Percentiles rank a stretch among this genome's conserved stretches.
Conservation (phyloP, 2,797 vertebrate species). For the Ctenopoma kingsleyae region DNA sequence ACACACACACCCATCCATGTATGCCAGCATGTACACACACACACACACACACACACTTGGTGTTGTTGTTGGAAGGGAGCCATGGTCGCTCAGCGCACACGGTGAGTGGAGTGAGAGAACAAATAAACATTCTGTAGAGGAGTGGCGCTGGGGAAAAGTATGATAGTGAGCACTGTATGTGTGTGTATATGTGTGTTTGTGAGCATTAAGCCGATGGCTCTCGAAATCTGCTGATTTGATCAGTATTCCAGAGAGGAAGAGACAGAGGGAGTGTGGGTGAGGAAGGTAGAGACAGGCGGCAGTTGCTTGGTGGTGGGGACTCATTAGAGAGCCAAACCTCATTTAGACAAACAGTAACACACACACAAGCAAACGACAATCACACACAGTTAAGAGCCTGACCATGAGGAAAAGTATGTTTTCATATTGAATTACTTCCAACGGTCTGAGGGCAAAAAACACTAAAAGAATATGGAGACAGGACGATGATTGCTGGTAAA, state of each 20-base stretch:
- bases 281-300: slow-evolving; percentile 41
- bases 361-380: slow-evolving; percentile 30
- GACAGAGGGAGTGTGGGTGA: slow-evolving; percentile 53
- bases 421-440: slow-evolving; percentile 68
- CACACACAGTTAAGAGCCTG: slow-evolving; percentile 59
- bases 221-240: slow-evolving; percentile 70
- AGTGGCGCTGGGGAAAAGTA: slow-evolving; percentile 65
- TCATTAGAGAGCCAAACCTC: slow-evolving; percentile 72
- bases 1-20: slow-evolving; percentile 50
- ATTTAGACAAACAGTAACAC: slow-evolving; percentile 64
- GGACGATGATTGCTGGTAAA: slow-evolving; percentile 39
- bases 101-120: slow-evolving; percentile 80
- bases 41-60: slow-evolving; percentile 29
- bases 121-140: slow-evolving; percentile 80
- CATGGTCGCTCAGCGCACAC: slow-evolving; percentile 66
- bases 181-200: slow-evolving; percentile 36
- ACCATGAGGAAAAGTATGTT: slow-evolving; percentile 67
- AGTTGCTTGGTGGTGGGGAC: slow-evolving; percentile 52
- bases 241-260: slow-evolving; percentile 58
- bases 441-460: slow-evolving; percentile 48
- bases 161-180: slow-evolving; percentile 54
- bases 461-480: slow-evolving; percentile 59
- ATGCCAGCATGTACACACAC: slow-evolving; percentile 37
- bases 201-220: slow-evolving; percentile 60
- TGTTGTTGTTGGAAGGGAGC: slow-evolving; percentile 79